These are phyloP conservation scores for Megaptera novaeangliae DNA, from an alignment of 2,113 vertebrate species.

Conservation along the genomic window DNA sequence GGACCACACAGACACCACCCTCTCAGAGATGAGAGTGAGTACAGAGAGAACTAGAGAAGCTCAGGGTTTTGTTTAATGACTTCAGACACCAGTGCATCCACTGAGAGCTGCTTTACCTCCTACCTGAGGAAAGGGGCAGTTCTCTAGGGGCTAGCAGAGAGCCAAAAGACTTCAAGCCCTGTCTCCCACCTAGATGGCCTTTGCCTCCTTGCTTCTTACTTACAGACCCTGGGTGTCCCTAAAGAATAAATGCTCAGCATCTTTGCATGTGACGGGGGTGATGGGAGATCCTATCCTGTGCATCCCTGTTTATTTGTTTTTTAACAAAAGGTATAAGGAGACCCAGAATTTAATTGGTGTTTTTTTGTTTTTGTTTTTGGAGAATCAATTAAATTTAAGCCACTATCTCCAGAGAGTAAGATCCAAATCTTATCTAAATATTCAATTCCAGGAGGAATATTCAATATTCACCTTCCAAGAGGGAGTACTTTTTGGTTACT, in stretches of 20 bases:
- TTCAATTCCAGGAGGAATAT: not conserved
- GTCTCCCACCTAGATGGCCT: fast-evolving
- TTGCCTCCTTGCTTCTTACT: not conserved
- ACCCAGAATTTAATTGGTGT: not conserved
- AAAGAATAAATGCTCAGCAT: not conserved
- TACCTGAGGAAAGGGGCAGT: not conserved
- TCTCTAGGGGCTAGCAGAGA: not conserved
- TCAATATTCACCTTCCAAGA: not conserved
- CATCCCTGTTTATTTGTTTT: not conserved
- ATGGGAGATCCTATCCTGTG: not conserved
- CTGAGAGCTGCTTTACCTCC: not conserved
- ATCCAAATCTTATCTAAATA: not conserved
- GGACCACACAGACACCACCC: not conserved
- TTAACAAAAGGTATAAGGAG: not conserved
- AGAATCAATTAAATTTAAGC: not conserved
- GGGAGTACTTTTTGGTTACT: not conserved
- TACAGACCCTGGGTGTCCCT: not conserved
- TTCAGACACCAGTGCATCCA: not conserved
- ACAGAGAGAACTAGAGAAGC: not conserved
- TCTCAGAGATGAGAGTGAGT: not conserved
- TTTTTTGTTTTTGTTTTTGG: not conserved
- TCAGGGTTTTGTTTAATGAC: not conserved
- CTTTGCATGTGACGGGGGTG: fast-evolving
- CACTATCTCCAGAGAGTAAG: not conserved
- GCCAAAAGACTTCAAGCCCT: not conserved